phyloP scores from a whole-genome alignment of 2,113 vertebrate genomes.

The Leptocoma aspasia region DNA sequence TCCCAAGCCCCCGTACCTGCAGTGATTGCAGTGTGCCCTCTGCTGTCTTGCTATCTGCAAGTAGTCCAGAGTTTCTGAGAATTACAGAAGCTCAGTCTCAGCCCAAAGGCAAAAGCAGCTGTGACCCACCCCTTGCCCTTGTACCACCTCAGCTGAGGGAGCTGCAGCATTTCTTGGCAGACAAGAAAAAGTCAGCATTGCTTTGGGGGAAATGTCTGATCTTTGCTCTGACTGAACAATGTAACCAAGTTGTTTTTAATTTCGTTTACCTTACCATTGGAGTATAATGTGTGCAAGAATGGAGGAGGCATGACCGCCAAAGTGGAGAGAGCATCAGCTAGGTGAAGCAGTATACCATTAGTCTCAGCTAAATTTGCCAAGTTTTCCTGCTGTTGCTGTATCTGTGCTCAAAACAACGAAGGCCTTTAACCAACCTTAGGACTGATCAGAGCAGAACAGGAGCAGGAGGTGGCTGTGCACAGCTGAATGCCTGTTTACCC shows the following conservation, averaged over 20 bases:
- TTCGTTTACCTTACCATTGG: background rate
- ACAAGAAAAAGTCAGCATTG: background rate
- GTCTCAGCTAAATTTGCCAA: background rate
- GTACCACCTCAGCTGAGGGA: background rate
- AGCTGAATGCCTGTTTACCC: background rate
- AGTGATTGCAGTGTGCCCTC: constrained; percentile 40
- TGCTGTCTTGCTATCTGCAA: background rate
- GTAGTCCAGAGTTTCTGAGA: background rate
- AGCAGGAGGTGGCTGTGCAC: background rate
- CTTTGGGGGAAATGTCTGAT: background rate
- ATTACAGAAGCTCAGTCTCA: background rate
- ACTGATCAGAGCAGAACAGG: background rate
- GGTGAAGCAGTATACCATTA: background rate
- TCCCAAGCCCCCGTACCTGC: fast-evolving
- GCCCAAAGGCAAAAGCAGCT: background rate
- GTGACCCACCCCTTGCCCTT: background rate
- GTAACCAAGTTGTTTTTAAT: background rate
- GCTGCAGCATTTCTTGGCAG: background rate
- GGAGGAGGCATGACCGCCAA: background rate
- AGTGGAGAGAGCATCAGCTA: background rate
- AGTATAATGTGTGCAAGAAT: background rate
- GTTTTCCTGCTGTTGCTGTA: background rate
- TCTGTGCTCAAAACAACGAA: background rate
- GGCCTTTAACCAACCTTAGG: background rate
- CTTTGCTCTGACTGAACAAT: background rate